Conservation (phyloP, 2,113 vertebrate species). For the Anser cygnoides region DNA sequence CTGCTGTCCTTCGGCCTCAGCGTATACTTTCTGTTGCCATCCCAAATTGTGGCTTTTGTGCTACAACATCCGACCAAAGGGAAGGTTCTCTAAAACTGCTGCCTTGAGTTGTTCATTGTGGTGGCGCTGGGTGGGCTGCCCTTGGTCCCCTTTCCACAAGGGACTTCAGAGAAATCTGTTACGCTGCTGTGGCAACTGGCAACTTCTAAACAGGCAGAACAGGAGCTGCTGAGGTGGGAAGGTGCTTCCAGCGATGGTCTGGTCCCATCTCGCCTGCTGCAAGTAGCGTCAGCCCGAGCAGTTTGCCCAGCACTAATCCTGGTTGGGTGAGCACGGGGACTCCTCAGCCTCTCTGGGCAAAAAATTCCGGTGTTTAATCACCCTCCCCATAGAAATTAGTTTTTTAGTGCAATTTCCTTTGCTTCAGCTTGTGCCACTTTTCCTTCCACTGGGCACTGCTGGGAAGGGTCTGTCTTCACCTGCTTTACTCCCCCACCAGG, state of each 20-base stretch:
- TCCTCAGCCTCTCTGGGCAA: neutral
- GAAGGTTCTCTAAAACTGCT: neutral
- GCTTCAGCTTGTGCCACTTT: neutral
- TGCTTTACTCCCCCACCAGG: neutral
- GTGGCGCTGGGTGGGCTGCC: neutral
- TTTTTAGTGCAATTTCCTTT: neutral
- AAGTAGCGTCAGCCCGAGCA: neutral
- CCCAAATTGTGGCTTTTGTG: neutral
- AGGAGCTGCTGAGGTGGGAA: neutral
- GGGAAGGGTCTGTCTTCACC: neutral
- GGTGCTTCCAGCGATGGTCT: neutral
- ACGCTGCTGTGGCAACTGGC: neutral
- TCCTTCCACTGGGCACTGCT: neutral
- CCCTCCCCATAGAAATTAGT: neutral
- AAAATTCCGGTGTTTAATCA: neutral
- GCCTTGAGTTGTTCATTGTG: neutral
- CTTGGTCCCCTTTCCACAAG: neutral
- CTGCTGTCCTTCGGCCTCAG: neutral
- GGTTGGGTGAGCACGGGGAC: neutral
- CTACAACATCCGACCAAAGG: fast-evolving
- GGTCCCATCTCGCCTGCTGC: neutral
- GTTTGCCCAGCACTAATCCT: neutral
- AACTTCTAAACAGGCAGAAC: neutral
- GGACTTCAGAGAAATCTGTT: neutral
- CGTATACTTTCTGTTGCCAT: neutral